phyloP scores from a whole-genome alignment of 2,113 vertebrate species.

The Nymphicus hollandicus region DNA sequence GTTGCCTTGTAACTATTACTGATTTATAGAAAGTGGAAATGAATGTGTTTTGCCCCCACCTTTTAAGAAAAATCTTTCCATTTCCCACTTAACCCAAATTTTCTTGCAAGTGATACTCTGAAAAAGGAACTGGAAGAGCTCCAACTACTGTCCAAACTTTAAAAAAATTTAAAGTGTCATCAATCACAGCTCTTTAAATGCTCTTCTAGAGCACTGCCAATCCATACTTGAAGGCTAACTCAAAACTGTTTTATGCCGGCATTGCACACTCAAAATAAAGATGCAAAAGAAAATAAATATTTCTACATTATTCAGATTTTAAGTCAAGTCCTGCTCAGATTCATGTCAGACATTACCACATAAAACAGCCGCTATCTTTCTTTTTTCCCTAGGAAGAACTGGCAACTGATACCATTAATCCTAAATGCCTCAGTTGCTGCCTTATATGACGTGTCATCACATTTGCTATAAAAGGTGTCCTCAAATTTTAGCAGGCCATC shows the following conservation, averaged over 20 bases:
- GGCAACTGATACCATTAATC: not conserved
- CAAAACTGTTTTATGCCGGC: not conserved
- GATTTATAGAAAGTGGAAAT: not conserved
- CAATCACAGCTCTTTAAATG: slow-evolving; percentile 1
- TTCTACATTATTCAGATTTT: not conserved
- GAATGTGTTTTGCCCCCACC: not conserved
- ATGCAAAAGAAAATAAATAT: not conserved
- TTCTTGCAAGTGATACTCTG: not conserved
- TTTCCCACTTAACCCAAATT: not conserved
- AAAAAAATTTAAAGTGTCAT: slow-evolving; percentile 14
- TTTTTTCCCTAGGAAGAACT: not conserved
- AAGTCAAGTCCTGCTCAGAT: not conserved
- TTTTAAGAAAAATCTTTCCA: not conserved
- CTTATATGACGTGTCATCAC: fast-evolving
- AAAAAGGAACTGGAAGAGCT: slow-evolving; percentile 31
- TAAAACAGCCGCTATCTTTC: not conserved
- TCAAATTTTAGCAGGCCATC: not conserved
- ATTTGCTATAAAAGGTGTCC: not conserved
- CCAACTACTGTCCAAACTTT: slow-evolving; percentile 36
- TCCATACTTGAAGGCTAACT: not conserved
- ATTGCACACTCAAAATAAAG: not conserved
- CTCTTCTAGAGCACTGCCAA: slow-evolving; percentile 1
- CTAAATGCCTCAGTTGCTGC: not conserved
- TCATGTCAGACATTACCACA: not conserved
- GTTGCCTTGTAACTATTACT: not conserved